phyloP scores from a whole-genome alignment of 2,888 invertebrate genomes.

The Petrolisthes manimaculis region DNA sequence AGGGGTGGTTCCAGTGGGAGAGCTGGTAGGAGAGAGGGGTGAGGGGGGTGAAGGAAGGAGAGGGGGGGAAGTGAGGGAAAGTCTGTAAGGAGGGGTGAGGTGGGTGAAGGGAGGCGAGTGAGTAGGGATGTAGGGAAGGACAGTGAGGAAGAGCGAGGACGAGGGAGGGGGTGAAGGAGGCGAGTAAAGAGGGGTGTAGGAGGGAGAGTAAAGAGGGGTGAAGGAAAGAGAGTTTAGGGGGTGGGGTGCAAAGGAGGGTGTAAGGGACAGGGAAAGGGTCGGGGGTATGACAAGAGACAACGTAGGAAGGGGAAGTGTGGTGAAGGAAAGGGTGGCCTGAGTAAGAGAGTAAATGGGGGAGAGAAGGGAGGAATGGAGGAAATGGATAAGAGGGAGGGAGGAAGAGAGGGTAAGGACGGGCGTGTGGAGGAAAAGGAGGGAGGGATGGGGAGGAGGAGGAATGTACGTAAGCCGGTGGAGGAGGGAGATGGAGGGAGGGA shows the following conservation, averaged over 20 bases:
- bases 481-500: background rate
- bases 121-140: background rate
- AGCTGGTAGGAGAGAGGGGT: no score
- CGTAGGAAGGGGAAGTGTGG: background rate
- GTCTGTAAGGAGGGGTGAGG: background rate
- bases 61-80: constrained; percentile 3
- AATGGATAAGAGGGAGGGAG: background rate
- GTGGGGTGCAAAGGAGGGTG: background rate
- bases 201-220: background rate
- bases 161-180: background rate
- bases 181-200: background rate
- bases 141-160: background rate
- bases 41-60: background rate
- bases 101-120: background rate
- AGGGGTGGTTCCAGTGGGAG: no score
- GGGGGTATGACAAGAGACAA: background rate
- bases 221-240: background rate
- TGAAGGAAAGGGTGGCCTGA: background rate
- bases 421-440: background rate
- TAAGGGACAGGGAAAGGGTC: no score
- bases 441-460: background rate
- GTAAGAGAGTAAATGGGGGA: background rate
- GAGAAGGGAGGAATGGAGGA: background rate
- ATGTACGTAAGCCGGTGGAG: background rate
- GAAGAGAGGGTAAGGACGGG: background rate